Base-by-base conservation (phyloP, 2,797 vertebrate species). In the Crax fasciolata region DNA sequence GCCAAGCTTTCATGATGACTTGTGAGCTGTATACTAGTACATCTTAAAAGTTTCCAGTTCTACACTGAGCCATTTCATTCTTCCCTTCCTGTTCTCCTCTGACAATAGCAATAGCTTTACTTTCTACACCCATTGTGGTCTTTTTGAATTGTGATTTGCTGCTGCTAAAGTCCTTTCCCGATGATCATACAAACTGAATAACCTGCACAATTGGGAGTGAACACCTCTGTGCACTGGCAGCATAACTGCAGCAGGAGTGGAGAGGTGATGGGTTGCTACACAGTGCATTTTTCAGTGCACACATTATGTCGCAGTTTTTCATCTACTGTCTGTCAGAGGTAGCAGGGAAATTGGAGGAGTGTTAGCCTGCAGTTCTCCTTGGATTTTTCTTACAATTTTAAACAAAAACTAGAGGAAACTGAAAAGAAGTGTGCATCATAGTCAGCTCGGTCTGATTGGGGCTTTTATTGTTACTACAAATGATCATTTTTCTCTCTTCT, bases 1-100 rank as follows among this genome's bases (percentile, higher is more conserved):
- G 67, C 75, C 85, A 96, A 49, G 30, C 82, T 96, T 97, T 81
- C 89, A 94, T 89, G 68, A 75, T 95, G 82, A 87, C 95, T 97
- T 66, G 68, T 92, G 89, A 93, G 67, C n/a, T 95, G 62, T 28
- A 65, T 73, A 62, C 74, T 51, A 83, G 83, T 74, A 88, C 17
- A 86, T 32, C 48, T 87, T 71, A 65, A 30, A 87, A 55, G 52
- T 92, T 95, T 72, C 87, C 62, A 59, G 28, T 73, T 58, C 89
- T 19, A 46, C 79, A 43, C 49, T 38, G 38, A 94, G 59, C 54
- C 48, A 8, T 79, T 94, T 93, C 48, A 17, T 24, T 59, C 83
- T 84, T 91, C 43, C n/a, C 52, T 93, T 72, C 32, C 49, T 4
- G 1, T 66, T 92, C 75, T 89, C 17, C 57, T 91, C 55, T 49